Evolutionary conservation across 2,888 invertebrate species (phyloP), one percentile per base, ranked within the genome.

Genomic region (Lottia scabra): DNA sequence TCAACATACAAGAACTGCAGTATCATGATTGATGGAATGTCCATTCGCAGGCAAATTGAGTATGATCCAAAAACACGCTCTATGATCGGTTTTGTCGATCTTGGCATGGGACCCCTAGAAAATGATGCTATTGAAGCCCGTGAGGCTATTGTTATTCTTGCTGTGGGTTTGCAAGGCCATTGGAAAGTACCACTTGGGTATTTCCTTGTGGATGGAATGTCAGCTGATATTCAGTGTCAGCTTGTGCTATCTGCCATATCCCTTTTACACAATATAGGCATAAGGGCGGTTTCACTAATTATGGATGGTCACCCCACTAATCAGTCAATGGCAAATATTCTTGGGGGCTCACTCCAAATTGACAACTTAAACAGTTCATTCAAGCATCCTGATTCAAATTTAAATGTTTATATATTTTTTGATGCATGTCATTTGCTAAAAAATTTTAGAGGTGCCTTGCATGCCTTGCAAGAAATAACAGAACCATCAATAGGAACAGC

Each of bases 361-460:
- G 64, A 69, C 44, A 48, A 64, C 43, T 38, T 45, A 26, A 30
- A 6, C 4, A 10, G 19, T 19, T 12, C 12, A 13, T 23, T 48
- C 45, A 19, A 63, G 23, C 38, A 69, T 45, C 23, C 45, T 13
- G n/a, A n/a, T n/a, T 48, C 19, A 16, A 45, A 43, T 30, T 43
- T 63, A 38, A 44, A 13, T 12, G 64, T 69, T 8, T 69, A 45
- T 43, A 43, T 69, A 63, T 26, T 30, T 16, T 69, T 69, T 45
- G 64, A 69, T 38, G 69, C 69, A 26, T 69, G 69, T 43, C 69
- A 69, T 45, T 27, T 63, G 15, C n/a, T 69, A 16, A 69, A 69
- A 19, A 64, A 69, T 45, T 26, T 69, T 3, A 63, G 69, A 16
- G 48, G 48, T 16, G 46, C 46, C 13, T 16, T 46, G 3, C 46